Evolutionary conservation across 2,888 invertebrate genomes (phyloP).

Genomic region (Cheilosia pagana): DNA sequence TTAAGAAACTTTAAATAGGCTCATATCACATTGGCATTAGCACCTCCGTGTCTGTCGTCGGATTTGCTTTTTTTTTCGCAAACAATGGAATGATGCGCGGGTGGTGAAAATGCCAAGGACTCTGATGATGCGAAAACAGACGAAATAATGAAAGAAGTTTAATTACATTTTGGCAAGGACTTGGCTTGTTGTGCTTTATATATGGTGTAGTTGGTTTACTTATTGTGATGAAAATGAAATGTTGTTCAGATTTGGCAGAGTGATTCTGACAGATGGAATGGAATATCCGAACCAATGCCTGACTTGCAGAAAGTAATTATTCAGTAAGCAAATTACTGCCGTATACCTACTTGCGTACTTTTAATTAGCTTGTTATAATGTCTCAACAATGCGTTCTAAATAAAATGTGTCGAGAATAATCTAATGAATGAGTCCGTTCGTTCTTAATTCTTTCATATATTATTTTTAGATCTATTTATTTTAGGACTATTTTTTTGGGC

Average conservation of each 20-base stretch:
- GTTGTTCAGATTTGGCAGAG: neutral
- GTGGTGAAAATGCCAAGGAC: neutral
- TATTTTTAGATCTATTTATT: no score
- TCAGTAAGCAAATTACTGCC: no score
- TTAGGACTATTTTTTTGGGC: no score
- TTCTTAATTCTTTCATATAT: no score
- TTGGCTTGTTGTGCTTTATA: neutral
- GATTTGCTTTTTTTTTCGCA: neutral
- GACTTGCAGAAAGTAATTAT: no score
- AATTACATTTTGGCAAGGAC: slow-evolving; percentile 36
- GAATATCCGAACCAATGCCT: neutral
- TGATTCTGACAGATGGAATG: slow-evolving; percentile 1
- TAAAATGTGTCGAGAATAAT: no score
- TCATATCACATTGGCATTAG: slow-evolving; percentile 66
- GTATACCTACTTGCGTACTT: no score
- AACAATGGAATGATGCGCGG: slow-evolving; percentile 24
- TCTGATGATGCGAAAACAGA: slow-evolving; percentile 24
- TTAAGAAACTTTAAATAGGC: slow-evolving; percentile 69
- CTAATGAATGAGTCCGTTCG: no score
- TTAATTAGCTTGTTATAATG: no score
- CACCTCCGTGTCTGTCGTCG: slow-evolving; percentile 39
- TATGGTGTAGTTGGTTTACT: neutral
- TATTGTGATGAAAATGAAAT: slow-evolving; percentile 4
- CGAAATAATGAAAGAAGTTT: slow-evolving; percentile 52
- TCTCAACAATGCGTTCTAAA: no score